Base-by-base conservation (phyloP, 1,140 invertebrate genomes). In the Heterodera schachtii region DNA sequence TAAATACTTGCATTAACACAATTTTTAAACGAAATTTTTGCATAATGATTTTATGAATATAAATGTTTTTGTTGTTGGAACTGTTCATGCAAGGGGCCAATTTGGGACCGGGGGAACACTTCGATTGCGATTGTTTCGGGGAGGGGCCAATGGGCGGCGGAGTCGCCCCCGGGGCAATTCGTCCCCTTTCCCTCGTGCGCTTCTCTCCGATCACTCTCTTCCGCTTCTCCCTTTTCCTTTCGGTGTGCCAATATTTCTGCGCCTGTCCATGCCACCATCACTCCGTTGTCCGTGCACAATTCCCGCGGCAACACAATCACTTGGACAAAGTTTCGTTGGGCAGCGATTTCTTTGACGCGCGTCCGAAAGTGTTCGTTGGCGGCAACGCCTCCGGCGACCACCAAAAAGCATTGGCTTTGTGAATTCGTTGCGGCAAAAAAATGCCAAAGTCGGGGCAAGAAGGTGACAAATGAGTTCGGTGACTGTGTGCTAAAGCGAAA, bases 321-420 rank as follows among this genome's bases (percentile, higher is more conserved):
- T 16, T 43, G 21, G 19, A 13, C 57, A n/a, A 66, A 71, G 46
- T 44, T 44, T 13, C 70, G 13, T 71, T 41, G 47, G 6, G 3
- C 46, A 44, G 21, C 21, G 6, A 78, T 16, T 3, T 21, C 70
- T 64, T 64, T 41, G 44, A 78, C 41, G 21, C 46, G 66, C 31
- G 6, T 21, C 31, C 21, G 31, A 78, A 78, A 69, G 41, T 66
- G 44, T 46, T 7, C 31, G 49, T 78, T 78, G 52, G 77, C 52
- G 21, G 77, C 77, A 46, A 78, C 77, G 47, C 77, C 77, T 41
- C 77, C 77, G 66, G 77, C 77, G 16, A 78, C 9, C 21, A 78
- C 77, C 49, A 78, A 78, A 78, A 70, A 31, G 31, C 47, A 44
- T n/a, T 76, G 57, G 19, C 57, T 57, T 41, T 19, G 19, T 31